These are phyloP conservation scores for Donacobius atricapilla DNA, from an alignment of 2,113 vertebrate genomes.

Conservation along the genomic window DNA sequence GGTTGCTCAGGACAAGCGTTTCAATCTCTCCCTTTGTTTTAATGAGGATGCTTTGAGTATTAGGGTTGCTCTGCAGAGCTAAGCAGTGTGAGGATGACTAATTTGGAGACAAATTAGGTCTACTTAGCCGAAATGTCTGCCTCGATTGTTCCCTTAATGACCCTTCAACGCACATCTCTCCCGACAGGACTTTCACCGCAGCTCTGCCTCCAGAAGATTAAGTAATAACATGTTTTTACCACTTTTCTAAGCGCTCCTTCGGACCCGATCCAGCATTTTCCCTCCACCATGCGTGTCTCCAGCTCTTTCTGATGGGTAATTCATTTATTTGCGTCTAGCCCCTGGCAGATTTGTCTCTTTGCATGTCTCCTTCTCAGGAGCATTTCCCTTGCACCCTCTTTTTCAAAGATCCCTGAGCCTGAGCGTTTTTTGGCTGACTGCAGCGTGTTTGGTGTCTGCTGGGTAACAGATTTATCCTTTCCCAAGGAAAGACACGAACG, in stretches of 20 bases:
- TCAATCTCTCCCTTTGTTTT: neutral
- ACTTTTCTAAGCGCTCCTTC: neutral
- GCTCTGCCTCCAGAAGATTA: neutral
- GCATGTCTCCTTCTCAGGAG: neutral
- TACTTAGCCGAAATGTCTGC: neutral
- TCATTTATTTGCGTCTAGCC: neutral
- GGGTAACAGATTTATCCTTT: slow-evolving; percentile 45
- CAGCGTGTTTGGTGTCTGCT: neutral
- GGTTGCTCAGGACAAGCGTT: neutral
- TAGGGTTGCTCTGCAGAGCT: neutral
- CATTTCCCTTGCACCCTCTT: neutral
- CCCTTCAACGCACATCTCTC: neutral
- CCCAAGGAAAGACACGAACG: slow-evolving; percentile 58
- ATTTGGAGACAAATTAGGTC: slow-evolving; percentile 20
- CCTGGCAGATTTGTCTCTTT: neutral
- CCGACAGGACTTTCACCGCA: neutral
- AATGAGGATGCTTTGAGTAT: neutral
- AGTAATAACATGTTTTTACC: neutral
- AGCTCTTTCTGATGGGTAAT: neutral
- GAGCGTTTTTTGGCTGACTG: neutral
- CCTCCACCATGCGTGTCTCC: neutral
- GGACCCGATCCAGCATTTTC: neutral
- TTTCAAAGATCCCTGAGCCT: neutral
- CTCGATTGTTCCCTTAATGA: neutral
- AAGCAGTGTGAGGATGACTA: neutral